These are phyloP conservation scores for Meiosimyza decipiens DNA, from an alignment of 2,888 invertebrate genomes.

Conservation along the genomic window DNA sequence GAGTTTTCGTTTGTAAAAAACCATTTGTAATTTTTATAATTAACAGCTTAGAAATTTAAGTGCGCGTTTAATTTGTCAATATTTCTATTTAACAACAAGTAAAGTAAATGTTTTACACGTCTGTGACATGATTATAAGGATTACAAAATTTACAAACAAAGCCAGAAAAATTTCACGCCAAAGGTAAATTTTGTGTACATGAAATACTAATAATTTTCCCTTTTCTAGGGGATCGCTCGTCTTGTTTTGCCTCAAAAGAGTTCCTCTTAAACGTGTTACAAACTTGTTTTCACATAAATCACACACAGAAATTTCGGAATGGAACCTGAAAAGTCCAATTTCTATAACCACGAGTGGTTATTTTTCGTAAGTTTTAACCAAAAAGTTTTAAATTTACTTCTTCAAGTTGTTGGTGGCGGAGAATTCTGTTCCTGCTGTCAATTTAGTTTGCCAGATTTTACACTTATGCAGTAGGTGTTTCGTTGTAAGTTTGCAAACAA, in stretches of 20 bases:
- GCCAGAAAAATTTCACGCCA: conserved; percentile 19
- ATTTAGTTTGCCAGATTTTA: conserved; percentile 20
- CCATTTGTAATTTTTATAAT: conserved; percentile 34
- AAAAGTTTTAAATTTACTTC: conserved; percentile 10
- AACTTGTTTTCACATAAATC: background rate
- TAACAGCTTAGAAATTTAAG: background rate
- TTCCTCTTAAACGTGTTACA: conserved; percentile 18
- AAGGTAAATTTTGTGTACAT: conserved; percentile 42
- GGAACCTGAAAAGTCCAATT: conserved; percentile 33
- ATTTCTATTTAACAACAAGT: background rate
- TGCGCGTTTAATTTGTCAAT: background rate
- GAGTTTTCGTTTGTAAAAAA: conserved; percentile 17
- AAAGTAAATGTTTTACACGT: background rate
- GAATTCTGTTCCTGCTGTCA: conserved; percentile 29
- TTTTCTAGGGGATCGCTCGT: conserved; percentile 47
- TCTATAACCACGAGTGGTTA: conserved; percentile 5
- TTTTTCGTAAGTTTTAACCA: conserved; percentile 11
- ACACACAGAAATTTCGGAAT: conserved; percentile 29
- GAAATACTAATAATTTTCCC: conserved; percentile 46
- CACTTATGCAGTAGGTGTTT: background rate
- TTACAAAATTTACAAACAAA: conserved; percentile 19
- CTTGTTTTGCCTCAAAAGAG: conserved; percentile 40
- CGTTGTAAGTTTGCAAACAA: conserved; percentile 25
- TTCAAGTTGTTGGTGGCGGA: conserved; percentile 23
- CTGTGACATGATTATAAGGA: conserved; percentile 22